Evolutionary conservation across 2,888 invertebrate genomes (phyloP).

Genomic region (Ochlodes sylvanus): DNA sequence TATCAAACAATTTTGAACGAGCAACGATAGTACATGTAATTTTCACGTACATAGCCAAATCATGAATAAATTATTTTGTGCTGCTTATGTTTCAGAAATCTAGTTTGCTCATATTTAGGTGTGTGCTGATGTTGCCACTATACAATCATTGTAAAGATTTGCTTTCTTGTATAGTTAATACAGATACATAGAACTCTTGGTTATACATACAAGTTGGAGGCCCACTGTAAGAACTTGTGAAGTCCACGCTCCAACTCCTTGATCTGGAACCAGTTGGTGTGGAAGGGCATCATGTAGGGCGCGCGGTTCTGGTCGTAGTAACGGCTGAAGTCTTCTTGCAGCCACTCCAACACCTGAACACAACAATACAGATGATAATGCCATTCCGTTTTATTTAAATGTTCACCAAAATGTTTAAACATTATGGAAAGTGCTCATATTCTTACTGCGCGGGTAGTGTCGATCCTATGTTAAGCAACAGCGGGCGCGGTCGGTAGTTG

Average conservation of each 20-base stretch:
- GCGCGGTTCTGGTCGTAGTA: constrained; percentile 95
- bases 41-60: constrained; percentile 13
- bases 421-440: no score
- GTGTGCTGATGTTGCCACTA: no score
- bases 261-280: constrained; percentile 98
- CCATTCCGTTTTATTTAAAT: no score
- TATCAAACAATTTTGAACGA: constrained; percentile 32
- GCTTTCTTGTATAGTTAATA: no score
- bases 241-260: constrained; percentile 92
- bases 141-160: no score
- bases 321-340: constrained; percentile 94
- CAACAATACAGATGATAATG: neutral
- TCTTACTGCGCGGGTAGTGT: no score
- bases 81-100: constrained; percentile 2
- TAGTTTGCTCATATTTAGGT: constrained; percentile 10
- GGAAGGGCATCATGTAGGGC: constrained; percentile 98
- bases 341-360: constrained; percentile 92
- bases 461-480: no score
- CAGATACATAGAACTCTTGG: no score
- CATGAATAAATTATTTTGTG: constrained; percentile 19
- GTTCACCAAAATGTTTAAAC: no score
- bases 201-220: constrained; percentile 79
- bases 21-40: constrained; percentile 19
- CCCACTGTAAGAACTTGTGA: constrained; percentile 94
- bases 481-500: no score